Conservation (phyloP, 2,113 vertebrate genomes). For the Motacilla tschutschensis region DNA sequence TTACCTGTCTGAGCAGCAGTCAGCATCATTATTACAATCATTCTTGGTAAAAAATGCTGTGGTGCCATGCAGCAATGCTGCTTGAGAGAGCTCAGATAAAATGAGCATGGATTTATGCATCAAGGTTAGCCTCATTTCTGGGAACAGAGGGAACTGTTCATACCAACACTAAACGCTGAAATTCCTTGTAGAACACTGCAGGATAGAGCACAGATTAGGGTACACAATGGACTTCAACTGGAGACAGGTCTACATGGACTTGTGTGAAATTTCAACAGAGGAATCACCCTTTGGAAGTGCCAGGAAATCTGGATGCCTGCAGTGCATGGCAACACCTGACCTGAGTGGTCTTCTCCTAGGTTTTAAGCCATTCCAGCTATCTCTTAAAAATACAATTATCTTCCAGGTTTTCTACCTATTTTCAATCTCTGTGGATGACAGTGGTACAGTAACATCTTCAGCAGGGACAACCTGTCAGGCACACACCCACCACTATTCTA, state of each 20-base stretch:
- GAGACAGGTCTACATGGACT: neutral
- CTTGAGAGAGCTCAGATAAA: neutral
- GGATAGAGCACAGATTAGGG: neutral
- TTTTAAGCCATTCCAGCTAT: neutral
- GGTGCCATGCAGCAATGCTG: neutral
- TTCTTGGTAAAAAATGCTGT: neutral
- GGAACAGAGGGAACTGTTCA: neutral
- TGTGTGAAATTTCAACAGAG: neutral
- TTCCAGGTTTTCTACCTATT: constrained; percentile 28
- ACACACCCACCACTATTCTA: constrained; percentile 50
- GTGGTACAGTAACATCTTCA: constrained; percentile 45
- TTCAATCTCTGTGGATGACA: constrained; percentile 24
- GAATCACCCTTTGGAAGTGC: neutral
- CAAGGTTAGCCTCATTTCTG: neutral
- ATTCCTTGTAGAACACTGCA: neutral
- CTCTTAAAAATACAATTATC: neutral
- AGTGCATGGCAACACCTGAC: neutral
- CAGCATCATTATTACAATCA: neutral
- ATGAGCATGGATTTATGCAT: neutral
- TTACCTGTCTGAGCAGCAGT: neutral
- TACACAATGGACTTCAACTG: neutral
- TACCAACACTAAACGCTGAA: neutral
- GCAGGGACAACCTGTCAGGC: constrained; percentile 55
- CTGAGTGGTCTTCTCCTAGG: neutral
- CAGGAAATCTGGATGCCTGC: neutral